phyloP scores from a whole-genome alignment of 2,797 vertebrate species.

The Meriones psammophilus region DNA sequence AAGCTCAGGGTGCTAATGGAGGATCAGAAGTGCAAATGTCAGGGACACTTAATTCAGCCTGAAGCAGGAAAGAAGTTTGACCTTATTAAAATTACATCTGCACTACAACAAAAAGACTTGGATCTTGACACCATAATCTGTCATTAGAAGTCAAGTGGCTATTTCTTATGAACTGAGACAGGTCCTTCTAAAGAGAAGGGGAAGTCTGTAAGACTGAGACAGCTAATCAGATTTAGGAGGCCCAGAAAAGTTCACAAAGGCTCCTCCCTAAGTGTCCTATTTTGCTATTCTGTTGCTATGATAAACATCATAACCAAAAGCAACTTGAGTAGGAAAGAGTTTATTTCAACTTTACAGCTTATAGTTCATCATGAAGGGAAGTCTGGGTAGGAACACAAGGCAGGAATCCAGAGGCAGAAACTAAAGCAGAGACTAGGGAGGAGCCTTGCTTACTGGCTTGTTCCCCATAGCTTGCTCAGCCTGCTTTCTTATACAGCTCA shows the following conservation, averaged over 20 bases:
- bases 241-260: background rate
- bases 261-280: background rate
- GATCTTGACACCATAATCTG: background rate
- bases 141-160: background rate
- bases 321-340: background rate
- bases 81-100: background rate
- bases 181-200: background rate
- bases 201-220: background rate
- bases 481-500: background rate
- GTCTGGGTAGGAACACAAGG: background rate
- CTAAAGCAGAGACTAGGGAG: background rate
- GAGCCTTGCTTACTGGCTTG: background rate
- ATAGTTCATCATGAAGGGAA: background rate
- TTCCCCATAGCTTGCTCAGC: background rate
- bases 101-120: background rate
- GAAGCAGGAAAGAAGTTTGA: conserved; percentile 14
- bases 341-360: background rate
- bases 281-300: background rate
- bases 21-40: background rate
- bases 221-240: background rate
- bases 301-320: no score
- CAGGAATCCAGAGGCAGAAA: background rate
- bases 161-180: background rate
- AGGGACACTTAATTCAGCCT: background rate
- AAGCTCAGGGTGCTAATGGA: background rate